A percentile compares a stretch with the other conserved stretches of the same genome.
Evolutionary conservation across 2,888 invertebrate species (phyloP).

Genomic region (Exephanes ischioxanthus): DNA sequence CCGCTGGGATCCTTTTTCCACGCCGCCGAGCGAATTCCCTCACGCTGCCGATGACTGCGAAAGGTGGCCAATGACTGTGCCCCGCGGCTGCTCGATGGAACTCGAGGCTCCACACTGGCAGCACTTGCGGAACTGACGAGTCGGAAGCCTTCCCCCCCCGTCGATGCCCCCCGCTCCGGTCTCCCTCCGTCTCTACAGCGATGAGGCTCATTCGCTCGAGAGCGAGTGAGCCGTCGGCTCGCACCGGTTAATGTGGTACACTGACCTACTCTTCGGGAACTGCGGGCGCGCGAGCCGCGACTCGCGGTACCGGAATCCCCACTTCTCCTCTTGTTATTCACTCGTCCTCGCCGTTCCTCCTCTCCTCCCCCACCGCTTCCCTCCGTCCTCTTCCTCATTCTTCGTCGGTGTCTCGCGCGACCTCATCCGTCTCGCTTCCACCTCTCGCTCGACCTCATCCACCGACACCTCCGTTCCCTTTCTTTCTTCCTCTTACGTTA

Average conservation of each 20-base stretch:
- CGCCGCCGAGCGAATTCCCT: not conserved
- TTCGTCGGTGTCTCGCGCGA: constrained; percentile 54
- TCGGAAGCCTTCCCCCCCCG: constrained; percentile 70
- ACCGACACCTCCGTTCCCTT: constrained; percentile 54
- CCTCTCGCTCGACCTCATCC: constrained; percentile 36
- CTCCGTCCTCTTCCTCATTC: constrained; percentile 55
- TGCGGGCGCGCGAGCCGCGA: constrained; percentile 68
- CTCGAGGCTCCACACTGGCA: constrained; percentile 47
- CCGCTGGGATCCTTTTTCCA: not conserved
- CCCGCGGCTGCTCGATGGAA: not conserved
- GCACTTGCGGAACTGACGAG: constrained; percentile 74
- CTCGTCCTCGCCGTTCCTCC: constrained; percentile 72
- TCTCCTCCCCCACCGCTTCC: constrained; percentile 4
- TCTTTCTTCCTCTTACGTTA: constrained; percentile 60
- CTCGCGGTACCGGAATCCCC: constrained; percentile 66
- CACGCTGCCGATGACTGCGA: not conserved
- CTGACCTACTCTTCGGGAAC: constrained; percentile 84
- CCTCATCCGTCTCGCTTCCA: constrained; percentile 54
- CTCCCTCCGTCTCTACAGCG: constrained; percentile 28
- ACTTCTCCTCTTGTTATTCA: constrained; percentile 66
- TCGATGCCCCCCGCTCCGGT: not conserved
- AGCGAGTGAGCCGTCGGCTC: constrained; percentile 56
- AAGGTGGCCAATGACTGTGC: constrained; percentile 1
- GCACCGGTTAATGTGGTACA: constrained; percentile 84
- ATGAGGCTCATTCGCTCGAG: constrained; percentile 46